phyloP scores from a whole-genome alignment of 2,113 vertebrate genomes.

The Lipophrys pholis region DNA sequence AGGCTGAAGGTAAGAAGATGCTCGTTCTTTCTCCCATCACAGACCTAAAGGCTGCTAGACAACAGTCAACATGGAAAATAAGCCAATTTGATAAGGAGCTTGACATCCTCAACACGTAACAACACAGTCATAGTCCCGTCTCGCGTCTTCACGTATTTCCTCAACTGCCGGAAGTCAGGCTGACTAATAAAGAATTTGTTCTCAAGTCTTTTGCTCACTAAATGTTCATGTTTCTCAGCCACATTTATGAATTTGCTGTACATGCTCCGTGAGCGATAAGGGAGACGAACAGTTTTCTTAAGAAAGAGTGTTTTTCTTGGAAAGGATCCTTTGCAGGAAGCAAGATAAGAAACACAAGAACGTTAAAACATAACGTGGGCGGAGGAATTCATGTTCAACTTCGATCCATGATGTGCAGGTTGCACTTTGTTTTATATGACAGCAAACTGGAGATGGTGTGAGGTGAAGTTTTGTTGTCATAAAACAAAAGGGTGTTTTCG shows the following conservation, averaged over 20 bases:
- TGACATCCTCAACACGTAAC: slow-evolving; percentile 11
- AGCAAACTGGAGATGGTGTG: too few relatives aligned
- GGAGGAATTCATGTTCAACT: too few relatives aligned
- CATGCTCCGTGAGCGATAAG: background rate
- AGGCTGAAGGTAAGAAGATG: slow-evolving; percentile 47
- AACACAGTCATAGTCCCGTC: slow-evolving; percentile 22
- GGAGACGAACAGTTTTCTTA: background rate
- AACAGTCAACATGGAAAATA: background rate
- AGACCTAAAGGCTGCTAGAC: background rate
- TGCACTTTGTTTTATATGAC: background rate
- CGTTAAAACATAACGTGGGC: background rate
- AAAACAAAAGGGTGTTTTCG: too few relatives aligned
- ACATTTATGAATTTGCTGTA: background rate
- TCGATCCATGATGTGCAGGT: background rate
- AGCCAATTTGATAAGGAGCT: slow-evolving; percentile 10
- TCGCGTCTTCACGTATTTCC: background rate
- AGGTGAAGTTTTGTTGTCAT: too few relatives aligned
- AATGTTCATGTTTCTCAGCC: background rate
- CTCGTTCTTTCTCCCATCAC: background rate
- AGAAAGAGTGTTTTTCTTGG: background rate
- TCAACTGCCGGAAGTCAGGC: background rate
- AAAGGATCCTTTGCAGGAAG: background rate
- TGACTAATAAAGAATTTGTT: slow-evolving; percentile 29
- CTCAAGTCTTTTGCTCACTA: background rate
- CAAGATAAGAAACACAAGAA: background rate